Conservation (phyloP, 2,113 vertebrate species). For the Malurus melanocephalus region DNA sequence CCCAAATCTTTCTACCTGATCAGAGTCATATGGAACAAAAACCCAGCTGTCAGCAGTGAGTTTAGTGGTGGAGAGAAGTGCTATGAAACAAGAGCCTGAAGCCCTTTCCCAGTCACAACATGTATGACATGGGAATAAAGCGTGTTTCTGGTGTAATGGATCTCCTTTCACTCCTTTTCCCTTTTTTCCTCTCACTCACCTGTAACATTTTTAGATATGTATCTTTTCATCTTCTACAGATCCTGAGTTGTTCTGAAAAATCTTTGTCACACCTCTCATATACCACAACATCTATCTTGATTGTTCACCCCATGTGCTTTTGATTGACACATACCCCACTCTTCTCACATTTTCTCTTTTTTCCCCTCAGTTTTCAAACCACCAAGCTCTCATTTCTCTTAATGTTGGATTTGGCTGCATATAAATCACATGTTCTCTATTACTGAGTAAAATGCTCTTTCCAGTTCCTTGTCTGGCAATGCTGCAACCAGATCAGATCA, state of each 20-base stretch:
- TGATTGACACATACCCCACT: rapidly evolving
- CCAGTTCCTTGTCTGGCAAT: background rate
- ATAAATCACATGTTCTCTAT: background rate
- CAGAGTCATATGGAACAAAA: background rate
- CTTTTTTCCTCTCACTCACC: background rate
- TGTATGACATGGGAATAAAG: background rate
- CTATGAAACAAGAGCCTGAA: background rate
- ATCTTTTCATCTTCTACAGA: background rate
- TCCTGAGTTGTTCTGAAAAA: background rate
- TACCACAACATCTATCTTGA: background rate
- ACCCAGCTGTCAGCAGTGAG: background rate
- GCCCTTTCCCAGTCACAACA: background rate
- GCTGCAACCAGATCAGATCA: rapidly evolving
- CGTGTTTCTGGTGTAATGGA: background rate
- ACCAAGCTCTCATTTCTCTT: background rate
- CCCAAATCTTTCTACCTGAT: background rate
- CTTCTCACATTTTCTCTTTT: background rate
- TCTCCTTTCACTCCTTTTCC: background rate
- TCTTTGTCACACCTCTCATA: background rate
- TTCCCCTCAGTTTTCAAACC: rapidly evolving
- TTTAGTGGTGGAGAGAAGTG: background rate
- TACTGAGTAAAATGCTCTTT: background rate
- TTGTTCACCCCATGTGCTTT: background rate
- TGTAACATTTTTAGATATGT: background rate
- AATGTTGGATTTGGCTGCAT: background rate